phyloP scores from a whole-genome alignment of 2,888 invertebrate genomes.

The Acrobasis repandana region DNA sequence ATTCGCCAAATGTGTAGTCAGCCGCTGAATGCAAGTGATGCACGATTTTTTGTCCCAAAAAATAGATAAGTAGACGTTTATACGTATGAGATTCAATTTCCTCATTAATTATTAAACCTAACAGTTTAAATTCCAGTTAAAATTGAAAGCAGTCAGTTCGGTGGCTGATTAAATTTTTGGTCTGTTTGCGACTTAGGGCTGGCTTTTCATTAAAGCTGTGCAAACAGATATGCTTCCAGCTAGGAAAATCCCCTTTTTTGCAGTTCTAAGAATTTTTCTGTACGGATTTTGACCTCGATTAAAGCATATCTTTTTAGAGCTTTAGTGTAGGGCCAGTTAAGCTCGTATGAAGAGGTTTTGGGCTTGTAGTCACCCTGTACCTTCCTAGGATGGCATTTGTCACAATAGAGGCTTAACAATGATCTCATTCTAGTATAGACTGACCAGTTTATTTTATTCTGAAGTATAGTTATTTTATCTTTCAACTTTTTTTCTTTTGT shows the following conservation, averaged over 20 bases:
- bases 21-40: neutral
- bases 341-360: conserved; percentile 56
- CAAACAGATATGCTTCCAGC: neutral
- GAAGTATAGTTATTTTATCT: conserved; percentile 2
- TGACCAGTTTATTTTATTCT: conserved; percentile 7
- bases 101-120: too few species aligned
- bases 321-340: conserved; percentile 23
- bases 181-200: neutral
- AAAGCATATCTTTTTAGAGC: neutral
- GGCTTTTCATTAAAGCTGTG: neutral
- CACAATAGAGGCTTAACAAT: conserved; percentile 49
- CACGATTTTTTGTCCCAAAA: too few species aligned
- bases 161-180: neutral
- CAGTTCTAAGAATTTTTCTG: too few species aligned
- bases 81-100: too few species aligned
- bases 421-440: conserved; percentile 34
- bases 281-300: neutral
- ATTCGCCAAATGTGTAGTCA: neutral
- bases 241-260: too few species aligned
- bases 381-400: conserved; percentile 49
- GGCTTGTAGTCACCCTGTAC: conserved; percentile 54
- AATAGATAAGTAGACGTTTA: too few species aligned
- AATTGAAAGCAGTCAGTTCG: neutral
- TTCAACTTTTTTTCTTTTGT: neutral
- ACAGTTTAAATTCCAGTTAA: neutral